A percentile compares a stretch with the other conserved stretches of the same genome.
phyloP scores from a whole-genome alignment of 2,888 invertebrate genomes.

The Agrochola lychnidis region DNA sequence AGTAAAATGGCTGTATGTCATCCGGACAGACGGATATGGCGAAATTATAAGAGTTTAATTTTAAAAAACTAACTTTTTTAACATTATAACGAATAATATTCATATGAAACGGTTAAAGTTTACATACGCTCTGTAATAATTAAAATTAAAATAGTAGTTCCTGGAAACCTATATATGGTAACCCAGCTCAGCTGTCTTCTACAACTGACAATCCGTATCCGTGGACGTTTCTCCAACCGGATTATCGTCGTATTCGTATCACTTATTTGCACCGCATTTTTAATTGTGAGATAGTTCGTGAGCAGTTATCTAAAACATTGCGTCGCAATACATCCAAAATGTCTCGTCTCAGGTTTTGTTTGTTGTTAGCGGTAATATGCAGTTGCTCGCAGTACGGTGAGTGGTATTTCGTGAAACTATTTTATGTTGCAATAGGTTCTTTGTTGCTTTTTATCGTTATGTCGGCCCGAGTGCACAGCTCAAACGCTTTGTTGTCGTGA shows the following conservation, averaged over 20 bases:
- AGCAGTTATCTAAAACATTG: constrained; percentile 55
- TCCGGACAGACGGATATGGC: neutral
- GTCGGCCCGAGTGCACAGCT: constrained; percentile 60
- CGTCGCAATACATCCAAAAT: constrained; percentile 72
- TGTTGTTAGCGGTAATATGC: constrained; percentile 80
- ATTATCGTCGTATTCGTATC: constrained; percentile 72
- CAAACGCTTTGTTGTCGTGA: constrained; percentile 69
- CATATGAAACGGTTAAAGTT: neutral
- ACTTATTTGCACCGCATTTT: constrained; percentile 73
- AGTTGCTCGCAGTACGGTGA: constrained; percentile 81
- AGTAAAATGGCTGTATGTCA: neutral
- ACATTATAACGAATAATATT: neutral
- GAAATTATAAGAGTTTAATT: neutral
- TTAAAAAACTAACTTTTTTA: neutral
- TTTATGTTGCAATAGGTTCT: constrained; percentile 71
- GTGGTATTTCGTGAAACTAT: constrained; percentile 69
- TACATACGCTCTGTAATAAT: neutral
- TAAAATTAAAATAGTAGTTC: constrained; percentile 28
- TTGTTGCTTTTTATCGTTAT: constrained; percentile 77
- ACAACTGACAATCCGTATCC: constrained; percentile 73
- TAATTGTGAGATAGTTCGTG: constrained; percentile 72
- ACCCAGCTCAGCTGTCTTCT: constrained; percentile 76
- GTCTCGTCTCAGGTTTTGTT: constrained; percentile 79
- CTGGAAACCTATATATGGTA: constrained; percentile 60
- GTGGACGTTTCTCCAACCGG: constrained; percentile 70